Base-by-base conservation (phyloP, 1,140 invertebrate genomes). In the Dolichoris vasculosae region DNA sequence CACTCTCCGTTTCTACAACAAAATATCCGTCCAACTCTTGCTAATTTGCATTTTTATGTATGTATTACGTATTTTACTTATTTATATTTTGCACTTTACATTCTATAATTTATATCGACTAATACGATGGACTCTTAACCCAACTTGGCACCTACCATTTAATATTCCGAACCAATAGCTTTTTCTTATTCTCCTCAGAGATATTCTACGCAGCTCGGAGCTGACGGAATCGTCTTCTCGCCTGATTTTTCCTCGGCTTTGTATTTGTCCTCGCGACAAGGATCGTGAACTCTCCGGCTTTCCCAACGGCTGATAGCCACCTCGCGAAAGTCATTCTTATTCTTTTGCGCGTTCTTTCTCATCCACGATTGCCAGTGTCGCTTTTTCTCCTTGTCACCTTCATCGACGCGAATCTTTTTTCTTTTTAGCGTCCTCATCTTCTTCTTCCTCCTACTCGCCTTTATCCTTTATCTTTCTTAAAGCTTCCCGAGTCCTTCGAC, bases 371-470 rank as follows among this genome's bases (percentile, higher is more conserved):
- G 59, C 32, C 38, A 2, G 30, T 40, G 26, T 64, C n/a, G 20
- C n/a, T 67, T 67, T 71, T 71, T 6, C 8, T 43, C 40, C 26
- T 78, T 48, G 46, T 30, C 9, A 35, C 46, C 26, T 30, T 30
- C 30, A 2, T 7, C 6, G n/a, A 6, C 32, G n/a, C 26, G 23
- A 73, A 38, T 8, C 71, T 43, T 43, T 51, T n/a, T 69, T 81
- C 79, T 67, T 46, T 85, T 64, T 48, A 63, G 71, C 81, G 46
- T 4, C 35, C 46, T 26, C n/a, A 6, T 84, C 43, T n/a, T 67
- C 20, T 64, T 8, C 26, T 73, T 43, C 8, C 55, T 35, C 40
- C 85, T 43, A 30, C 15, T n/a, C 76, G 30, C 71, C 81, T 64
- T 48, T 9, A 26, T 43, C 48, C 63, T 43, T 73, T 51, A 43